Percentiles rank a stretch among this genome's conserved stretches.
Conservation (phyloP, 2,888 invertebrate species). For the Portevinia maculata region DNA sequence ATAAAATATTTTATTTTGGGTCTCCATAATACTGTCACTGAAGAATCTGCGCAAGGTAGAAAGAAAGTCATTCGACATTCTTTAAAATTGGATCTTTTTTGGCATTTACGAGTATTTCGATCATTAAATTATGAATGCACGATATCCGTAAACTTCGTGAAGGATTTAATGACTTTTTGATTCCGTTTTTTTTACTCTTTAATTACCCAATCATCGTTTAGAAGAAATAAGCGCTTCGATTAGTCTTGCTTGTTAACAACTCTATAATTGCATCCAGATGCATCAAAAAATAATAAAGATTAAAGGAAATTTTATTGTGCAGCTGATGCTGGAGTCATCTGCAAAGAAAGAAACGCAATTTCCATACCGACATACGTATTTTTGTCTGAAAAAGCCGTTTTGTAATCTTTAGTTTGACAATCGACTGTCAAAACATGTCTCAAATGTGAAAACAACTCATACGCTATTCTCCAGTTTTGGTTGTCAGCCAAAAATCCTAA, state of each 20-base stretch:
- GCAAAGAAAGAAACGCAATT: too few relatives aligned
- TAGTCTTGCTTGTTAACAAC: constrained; percentile 28
- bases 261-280: not conserved
- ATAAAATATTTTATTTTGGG: constrained; percentile 38
- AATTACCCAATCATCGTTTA: constrained; percentile 12
- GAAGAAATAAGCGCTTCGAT: constrained; percentile 4
- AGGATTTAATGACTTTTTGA: constrained; percentile 35
- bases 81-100: constrained; percentile 43
- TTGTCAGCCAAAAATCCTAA: constrained; percentile 28
- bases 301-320: not conserved
- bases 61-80: not conserved
- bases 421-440: constrained; percentile 41
- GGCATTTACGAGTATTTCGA: constrained; percentile 1
- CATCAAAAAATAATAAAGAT: constrained; percentile 1
- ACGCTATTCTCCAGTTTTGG: constrained; percentile 1
- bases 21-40: constrained; percentile 6
- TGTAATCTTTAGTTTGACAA: constrained; percentile 42
- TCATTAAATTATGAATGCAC: constrained; percentile 1
- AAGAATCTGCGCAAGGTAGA: constrained; percentile 16
- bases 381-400: not conserved
- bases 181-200: constrained; percentile 3
- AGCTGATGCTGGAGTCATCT: too few relatives aligned
- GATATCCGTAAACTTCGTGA: constrained; percentile 16
- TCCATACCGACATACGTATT: not conserved
- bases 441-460: constrained; percentile 27